These are phyloP conservation scores for Drosophila suboccidentalis DNA, from an alignment of 2,888 invertebrate species.

Conservation along the genomic window DNA sequence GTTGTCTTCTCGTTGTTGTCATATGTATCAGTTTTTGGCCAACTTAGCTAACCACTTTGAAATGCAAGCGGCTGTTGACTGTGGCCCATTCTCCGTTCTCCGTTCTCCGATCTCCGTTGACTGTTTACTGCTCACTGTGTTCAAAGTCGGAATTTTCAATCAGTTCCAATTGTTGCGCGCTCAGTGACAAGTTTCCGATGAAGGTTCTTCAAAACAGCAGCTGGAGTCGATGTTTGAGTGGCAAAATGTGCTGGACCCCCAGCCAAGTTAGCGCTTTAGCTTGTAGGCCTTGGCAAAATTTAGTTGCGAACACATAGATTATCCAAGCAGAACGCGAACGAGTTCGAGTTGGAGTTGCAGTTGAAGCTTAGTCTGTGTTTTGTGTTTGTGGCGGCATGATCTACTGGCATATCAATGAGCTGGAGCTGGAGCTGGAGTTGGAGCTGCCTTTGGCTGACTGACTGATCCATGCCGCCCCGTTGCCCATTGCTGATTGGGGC, in stretches of 20 bases:
- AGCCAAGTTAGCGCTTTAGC: constrained; percentile 83
- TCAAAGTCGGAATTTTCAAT: constrained; percentile 76
- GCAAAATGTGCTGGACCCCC: constrained; percentile 83
- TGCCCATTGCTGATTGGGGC: constrained; percentile 56
- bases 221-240: constrained; percentile 64
- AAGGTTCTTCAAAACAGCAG: background rate
- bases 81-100: constrained; percentile 1
- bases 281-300: constrained; percentile 63
- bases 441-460: constrained; percentile 32
- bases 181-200: constrained; percentile 69
- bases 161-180: constrained; percentile 79
- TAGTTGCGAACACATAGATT: constrained; percentile 80
- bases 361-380: constrained; percentile 1
- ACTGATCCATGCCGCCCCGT: constrained; percentile 72
- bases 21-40: constrained; percentile 78
- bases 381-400: constrained; percentile 69
- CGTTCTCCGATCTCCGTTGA: constrained; percentile 2
- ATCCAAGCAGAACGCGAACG: constrained; percentile 51
- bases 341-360: constrained; percentile 1
- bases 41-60: constrained; percentile 49
- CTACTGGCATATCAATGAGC: constrained; percentile 80
- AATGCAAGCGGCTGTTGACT: constrained; percentile 23
- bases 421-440: constrained; percentile 35
- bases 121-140: constrained; percentile 5
- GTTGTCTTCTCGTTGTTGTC: constrained; percentile 69